Evolutionary conservation across 2,888 invertebrate species (phyloP).

Genomic region (Formica aserva): DNA sequence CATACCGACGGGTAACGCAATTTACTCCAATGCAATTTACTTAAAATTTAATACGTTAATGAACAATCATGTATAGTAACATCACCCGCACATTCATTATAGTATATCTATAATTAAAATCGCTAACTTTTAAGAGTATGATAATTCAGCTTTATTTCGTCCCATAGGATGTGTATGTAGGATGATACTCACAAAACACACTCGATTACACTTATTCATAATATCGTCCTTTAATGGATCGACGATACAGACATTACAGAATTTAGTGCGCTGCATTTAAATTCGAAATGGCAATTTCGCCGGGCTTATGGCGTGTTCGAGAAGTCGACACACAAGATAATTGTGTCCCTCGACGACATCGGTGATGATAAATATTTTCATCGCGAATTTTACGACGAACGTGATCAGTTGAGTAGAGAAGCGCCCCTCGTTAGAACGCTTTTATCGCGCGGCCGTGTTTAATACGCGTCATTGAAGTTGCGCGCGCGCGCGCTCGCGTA

Average conservation of each 20-base stretch:
- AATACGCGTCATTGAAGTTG: conserved; percentile 40
- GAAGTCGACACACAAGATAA: conserved; percentile 25
- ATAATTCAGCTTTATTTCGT: not conserved
- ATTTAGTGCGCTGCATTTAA: conserved; percentile 19
- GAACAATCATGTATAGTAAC: not conserved
- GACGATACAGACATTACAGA: not conserved
- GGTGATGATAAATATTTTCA: conserved; percentile 53
- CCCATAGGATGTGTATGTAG: not conserved
- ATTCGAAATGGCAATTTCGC: conserved; percentile 24
- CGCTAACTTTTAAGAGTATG: not conserved
- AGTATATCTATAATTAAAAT: conserved; percentile 12
- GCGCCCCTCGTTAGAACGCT: conserved; percentile 56
- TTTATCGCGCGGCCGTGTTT: conserved; percentile 51
- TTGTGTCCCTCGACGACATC: conserved; percentile 1
- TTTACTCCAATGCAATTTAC: conserved; percentile 2
- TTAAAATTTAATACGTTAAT: conserved; percentile 22
- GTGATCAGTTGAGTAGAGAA: conserved; percentile 63
- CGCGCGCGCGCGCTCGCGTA: not conserved
- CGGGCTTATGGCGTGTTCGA: not conserved
- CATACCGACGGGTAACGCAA: not conserved
- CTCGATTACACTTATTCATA: conserved; percentile 8
- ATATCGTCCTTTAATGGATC: conserved; percentile 1
- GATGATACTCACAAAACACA: not conserved
- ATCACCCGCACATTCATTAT: not conserved
- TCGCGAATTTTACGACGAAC: conserved; percentile 61